A percentile compares a stretch with the other conserved stretches of the same genome.
Conservation (phyloP, 2,797 vertebrate genomes). For the Rhabdomys pumilio region DNA sequence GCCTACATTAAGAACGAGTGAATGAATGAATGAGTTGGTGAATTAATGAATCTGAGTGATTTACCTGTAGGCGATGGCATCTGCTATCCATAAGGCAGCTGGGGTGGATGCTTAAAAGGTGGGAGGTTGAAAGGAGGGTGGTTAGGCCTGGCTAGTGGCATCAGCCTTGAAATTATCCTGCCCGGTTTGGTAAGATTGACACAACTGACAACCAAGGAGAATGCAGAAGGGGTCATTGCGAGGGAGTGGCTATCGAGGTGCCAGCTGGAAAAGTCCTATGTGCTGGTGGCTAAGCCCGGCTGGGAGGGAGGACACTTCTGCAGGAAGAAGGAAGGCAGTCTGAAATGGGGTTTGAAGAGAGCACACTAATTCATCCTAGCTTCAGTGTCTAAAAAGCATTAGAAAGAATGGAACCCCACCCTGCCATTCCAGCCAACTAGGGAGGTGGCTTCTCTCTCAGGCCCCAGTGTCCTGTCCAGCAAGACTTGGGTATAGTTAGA, state of each 20-base stretch:
- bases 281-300: not conserved
- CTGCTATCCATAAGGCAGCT: not conserved
- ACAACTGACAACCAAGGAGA: not conserved
- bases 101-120: accelerated
- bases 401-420: not conserved
- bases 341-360: accelerated
- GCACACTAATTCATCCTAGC: accelerated
- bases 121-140: accelerated
- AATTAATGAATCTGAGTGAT: too few species aligned
- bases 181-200: not conserved
- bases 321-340: not conserved
- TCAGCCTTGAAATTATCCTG: not conserved
- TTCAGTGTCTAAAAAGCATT: not conserved
- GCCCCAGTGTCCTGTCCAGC: accelerated
- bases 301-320: not conserved
- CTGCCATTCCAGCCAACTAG: accelerated
- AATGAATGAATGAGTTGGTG: not conserved
- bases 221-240: accelerated
- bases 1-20: not conserved
- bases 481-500: accelerated
- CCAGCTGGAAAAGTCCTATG: not conserved
- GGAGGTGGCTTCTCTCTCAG: accelerated
- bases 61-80: too few species aligned
- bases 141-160: not conserved
- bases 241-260: accelerated